Conservation (phyloP, 2,888 invertebrate species). For the Phaonia tiefii region DNA sequence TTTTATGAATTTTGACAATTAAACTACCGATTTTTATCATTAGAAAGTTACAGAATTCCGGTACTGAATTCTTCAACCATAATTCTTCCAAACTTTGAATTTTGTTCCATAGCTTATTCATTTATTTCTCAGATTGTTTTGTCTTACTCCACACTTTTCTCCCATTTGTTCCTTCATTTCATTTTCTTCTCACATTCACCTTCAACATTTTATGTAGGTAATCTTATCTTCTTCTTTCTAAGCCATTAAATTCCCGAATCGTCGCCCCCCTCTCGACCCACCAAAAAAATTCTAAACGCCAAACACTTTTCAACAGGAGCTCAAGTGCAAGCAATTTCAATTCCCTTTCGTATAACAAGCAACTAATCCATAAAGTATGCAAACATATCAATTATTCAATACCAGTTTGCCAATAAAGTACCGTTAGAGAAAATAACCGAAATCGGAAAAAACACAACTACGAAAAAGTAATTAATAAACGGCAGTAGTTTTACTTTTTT, state of each 20-base stretch:
- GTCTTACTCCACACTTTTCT: no score
- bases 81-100: no score
- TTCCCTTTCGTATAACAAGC: background rate
- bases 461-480: conserved; percentile 61
- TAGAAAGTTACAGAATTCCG: no score
- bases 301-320: conserved; percentile 7
- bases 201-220: no score
- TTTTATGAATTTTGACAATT: no score
- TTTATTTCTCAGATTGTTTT: no score
- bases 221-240: conserved; percentile 50
- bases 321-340: background rate
- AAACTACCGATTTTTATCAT: no score
- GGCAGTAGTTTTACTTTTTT: conserved; percentile 38
- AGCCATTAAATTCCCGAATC: conserved; percentile 62
- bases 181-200: no score
- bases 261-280: no score
- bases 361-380: conserved; percentile 57
- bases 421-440: background rate
- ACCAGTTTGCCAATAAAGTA: background rate
- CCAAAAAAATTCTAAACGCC: background rate
- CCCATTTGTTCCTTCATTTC: no score
- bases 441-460: conserved; percentile 3
- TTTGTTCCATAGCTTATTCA: no score
- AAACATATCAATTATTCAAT: conserved; percentile 63
- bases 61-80: no score